Base-by-base conservation (phyloP, 1,140 invertebrate species). In the Drepana arcuata region DNA sequence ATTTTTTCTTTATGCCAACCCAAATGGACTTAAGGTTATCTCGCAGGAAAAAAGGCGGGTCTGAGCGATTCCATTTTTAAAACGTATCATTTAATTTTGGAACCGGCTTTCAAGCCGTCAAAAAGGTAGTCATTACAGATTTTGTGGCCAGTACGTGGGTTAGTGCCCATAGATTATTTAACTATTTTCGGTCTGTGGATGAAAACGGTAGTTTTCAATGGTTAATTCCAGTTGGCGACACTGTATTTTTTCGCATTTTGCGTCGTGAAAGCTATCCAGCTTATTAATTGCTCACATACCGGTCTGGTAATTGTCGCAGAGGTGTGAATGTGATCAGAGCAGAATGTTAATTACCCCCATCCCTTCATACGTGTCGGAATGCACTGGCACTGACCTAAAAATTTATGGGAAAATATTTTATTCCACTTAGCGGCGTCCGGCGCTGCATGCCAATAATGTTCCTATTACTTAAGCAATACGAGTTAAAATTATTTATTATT, bases 41-140 rank as follows among this genome's bases (percentile, higher is more conserved):
- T 79, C 77, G 52, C 54, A 69, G 69, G 61, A 72, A 81, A 80
- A 77, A 78, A 78, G 74, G 78, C 78, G 78, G 78, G 77, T 67
- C 72, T 41, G 72, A 72, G 69, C 74, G 74, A 82, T 82, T 82
- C 73, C 78, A 82, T 82, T 82, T 82, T 82, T 74, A 72, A 79
- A 82, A 82, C 74, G 73, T 82, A 82, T 82, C 71, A 82, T 82
- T 82, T 82, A 78, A 79, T 82, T 78, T 79, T 60, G 66, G 57
- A 82, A 82, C 78, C 71, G 73, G 78, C 74, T 78, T 57, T 82
- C 71, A 66, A 78, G 67, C 73, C 73, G 78, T 82, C 74, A 79
- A 72, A 21, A 75, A 79, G 74, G 74, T 75, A 73, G 78, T 82
- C 64, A 82, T 82, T 82, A 82, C 65, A 69, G 49, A 66, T 79